These are phyloP conservation scores for Anabas testudineus DNA, from an alignment of 2,797 vertebrate species.

Conservation along the genomic window DNA sequence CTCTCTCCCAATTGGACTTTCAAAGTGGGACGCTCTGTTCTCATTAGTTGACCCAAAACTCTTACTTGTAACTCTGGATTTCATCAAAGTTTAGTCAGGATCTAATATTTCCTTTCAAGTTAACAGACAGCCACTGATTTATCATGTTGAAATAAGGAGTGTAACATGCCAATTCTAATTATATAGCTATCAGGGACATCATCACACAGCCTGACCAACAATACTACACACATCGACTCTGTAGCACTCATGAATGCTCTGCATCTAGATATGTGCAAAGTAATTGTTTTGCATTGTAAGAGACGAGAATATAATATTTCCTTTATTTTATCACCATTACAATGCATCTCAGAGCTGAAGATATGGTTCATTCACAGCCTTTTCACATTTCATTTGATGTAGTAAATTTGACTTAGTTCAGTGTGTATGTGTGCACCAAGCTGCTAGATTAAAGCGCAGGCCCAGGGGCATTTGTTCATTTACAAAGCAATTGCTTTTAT, in stretches of 20 bases:
- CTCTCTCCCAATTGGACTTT: conserved; percentile 80
- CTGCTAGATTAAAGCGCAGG: conserved; percentile 78
- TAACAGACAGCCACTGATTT: conserved; percentile 84
- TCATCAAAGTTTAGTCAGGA: conserved; percentile 87
- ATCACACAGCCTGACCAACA: conserved; percentile 55
- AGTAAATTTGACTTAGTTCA: conserved; percentile 47
- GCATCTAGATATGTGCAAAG: not conserved
- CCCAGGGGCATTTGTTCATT: conserved; percentile 83
- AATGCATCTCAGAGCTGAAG: conserved; percentile 16
- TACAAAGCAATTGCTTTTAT: conserved; percentile 80
- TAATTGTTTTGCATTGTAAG: too few species aligned
- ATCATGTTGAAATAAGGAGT: conserved; percentile 83
- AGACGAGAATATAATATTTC: too few species aligned
- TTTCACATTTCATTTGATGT: conserved; percentile 32
- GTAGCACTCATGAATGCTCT: conserved; percentile 21
- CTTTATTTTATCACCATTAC: not conserved
- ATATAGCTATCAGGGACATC: conserved; percentile 74
- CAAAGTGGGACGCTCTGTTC: conserved; percentile 85
- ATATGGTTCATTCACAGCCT: not conserved
- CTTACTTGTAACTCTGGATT: conserved; percentile 83
- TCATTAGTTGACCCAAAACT: conserved; percentile 88
- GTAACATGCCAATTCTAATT: conserved; percentile 83
- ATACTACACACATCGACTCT: conserved; percentile 51
- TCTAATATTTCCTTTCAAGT: conserved; percentile 88
- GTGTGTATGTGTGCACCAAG: conserved; percentile 50